A percentile compares a stretch with the other conserved stretches of the same genome.
phyloP scores from a whole-genome alignment of 2,797 vertebrate species.

The Microctenopoma stevenorrisi region DNA sequence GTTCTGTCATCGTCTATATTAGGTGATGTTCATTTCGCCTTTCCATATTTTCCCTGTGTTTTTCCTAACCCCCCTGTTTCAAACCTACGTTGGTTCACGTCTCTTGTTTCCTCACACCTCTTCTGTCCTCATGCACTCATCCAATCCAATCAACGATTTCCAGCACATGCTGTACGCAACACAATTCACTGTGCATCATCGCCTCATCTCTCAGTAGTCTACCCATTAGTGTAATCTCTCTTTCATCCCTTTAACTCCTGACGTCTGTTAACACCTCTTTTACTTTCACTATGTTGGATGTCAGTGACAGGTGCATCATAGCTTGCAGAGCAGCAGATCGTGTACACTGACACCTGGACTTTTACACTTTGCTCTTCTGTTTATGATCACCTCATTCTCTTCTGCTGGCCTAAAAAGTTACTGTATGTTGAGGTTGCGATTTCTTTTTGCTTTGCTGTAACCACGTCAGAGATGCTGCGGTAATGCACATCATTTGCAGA shows the following conservation, averaged over 20 bases:
- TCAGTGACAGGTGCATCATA: constrained; percentile 28
- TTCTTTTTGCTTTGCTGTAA: neutral
- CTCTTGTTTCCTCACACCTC: constrained; percentile 9
- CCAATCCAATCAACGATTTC: constrained; percentile 24
- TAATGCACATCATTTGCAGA: constrained; percentile 44
- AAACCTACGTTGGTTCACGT: constrained; percentile 58
- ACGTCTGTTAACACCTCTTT: constrained; percentile 50
- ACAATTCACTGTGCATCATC: constrained; percentile 46
- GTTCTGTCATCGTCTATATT: constrained; percentile 19
- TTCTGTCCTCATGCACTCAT: constrained; percentile 43
- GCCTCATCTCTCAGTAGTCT: constrained; percentile 57
- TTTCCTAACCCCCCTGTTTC: constrained; percentile 29
- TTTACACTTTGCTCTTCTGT: constrained; percentile 3
- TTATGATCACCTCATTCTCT: constrained; percentile 9
- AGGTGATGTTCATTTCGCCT: neutral
- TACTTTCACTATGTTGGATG: constrained; percentile 14
- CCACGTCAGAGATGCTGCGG: constrained; percentile 31
- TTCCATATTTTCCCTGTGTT: constrained; percentile 13
- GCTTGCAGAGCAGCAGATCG: constrained; percentile 32
- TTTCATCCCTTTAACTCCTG: constrained; percentile 45
- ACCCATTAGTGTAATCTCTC: constrained; percentile 46
- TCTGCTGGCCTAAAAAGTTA: constrained; percentile 22
- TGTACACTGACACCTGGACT: constrained; percentile 30
- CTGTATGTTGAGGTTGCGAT: constrained; percentile 35
- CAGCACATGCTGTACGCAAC: constrained; percentile 8